A percentile compares a stretch with the other conserved stretches of the same genome.
Conservation (phyloP, 2,888 invertebrate species). For the Oscheius sp. region DNA sequence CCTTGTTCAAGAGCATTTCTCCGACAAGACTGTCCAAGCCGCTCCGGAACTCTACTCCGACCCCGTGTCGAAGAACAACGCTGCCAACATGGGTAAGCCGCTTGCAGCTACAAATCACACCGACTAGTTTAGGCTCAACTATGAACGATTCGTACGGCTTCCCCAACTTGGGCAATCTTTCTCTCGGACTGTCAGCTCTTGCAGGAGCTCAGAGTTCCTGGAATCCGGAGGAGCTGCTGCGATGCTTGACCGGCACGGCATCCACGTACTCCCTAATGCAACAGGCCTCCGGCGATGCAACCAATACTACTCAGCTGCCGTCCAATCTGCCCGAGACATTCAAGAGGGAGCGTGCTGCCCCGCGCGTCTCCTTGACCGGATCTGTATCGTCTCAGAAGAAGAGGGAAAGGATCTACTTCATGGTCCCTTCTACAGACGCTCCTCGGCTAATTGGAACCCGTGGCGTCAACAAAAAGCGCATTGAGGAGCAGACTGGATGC, state of each 20-base stretch:
- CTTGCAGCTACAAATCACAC: neutral
- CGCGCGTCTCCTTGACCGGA: neutral
- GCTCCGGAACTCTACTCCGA: conserved; percentile 21
- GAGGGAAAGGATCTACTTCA: conserved; percentile 37
- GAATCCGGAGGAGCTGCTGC: neutral
- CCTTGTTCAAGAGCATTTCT: conserved; percentile 26
- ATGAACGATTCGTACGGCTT: too few relatives aligned
- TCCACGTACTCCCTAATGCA: neutral
- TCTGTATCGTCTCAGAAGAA: neutral
- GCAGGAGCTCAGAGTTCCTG: too few relatives aligned
- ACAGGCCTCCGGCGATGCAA: neutral
- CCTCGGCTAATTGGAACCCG: conserved; percentile 52
- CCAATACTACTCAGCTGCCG: neutral
- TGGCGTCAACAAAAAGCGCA: conserved; percentile 47
- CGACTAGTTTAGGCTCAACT: too few relatives aligned
- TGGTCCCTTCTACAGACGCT: conserved; percentile 44
- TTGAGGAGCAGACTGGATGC: conserved; percentile 47
- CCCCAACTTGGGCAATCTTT: too few relatives aligned
- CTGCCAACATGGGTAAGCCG: neutral
- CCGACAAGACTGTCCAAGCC: neutral
- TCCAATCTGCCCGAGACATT: neutral
- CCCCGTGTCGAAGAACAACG: neutral
- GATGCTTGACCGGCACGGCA: neutral
- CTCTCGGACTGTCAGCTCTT: too few relatives aligned
- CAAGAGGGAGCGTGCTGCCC: too few relatives aligned